Conservation (phyloP, 2,888 invertebrate species). For the Germaria angustata region DNA sequence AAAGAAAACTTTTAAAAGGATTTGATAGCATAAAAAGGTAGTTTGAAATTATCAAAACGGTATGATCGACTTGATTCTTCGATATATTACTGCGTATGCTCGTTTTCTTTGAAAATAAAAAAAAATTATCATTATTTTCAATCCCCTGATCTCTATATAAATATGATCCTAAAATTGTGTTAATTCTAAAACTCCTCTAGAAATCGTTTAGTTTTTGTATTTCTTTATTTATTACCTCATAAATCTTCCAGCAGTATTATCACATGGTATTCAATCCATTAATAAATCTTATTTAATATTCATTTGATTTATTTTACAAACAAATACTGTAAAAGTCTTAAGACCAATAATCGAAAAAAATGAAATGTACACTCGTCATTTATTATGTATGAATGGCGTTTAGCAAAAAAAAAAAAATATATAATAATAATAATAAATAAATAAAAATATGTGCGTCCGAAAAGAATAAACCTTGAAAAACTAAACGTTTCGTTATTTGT, state of each 20-base stretch:
- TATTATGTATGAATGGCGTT: constrained; percentile 11
- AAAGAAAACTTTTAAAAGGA: too few relatives aligned
- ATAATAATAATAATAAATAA: too few relatives aligned
- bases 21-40: too few relatives aligned
- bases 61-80: too few relatives aligned
- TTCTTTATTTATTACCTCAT: neutral
- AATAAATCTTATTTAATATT: constrained; percentile 11
- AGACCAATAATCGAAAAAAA: constrained; percentile 2
- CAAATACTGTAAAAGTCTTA: neutral
- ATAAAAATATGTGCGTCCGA: neutral
- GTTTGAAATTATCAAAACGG: too few relatives aligned
- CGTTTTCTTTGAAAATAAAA: too few relatives aligned
- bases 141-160: too few relatives aligned
- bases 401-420: constrained; percentile 35
- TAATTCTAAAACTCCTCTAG: neutral
- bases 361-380: neutral
- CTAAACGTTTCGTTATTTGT: constrained; percentile 29
- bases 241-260: constrained; percentile 22
- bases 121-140: too few relatives aligned
- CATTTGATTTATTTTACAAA: constrained; percentile 31
- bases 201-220: neutral
- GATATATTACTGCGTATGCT: too few relatives aligned
- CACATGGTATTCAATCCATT: neutral
- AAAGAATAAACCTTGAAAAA: constrained; percentile 52
- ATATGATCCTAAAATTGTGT: neutral